Evolutionary conservation across 2,888 invertebrate genomes (phyloP).

Genomic region (Coleophora flavipennella): DNA sequence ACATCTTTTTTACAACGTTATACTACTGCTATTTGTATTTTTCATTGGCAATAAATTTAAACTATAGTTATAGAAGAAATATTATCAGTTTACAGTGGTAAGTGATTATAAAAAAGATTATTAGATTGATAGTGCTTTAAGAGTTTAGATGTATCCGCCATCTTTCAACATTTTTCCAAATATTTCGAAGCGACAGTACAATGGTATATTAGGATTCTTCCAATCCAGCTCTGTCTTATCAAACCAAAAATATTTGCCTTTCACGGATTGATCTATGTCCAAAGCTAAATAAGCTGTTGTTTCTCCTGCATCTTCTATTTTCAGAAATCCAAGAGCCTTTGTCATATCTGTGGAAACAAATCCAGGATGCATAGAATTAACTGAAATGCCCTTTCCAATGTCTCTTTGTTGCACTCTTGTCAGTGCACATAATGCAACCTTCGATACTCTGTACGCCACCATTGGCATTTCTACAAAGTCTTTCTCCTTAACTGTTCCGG

Average conservation of each 20-base stretch:
- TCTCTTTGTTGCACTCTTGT: not conserved
- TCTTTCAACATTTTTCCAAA: slow-evolving; percentile 9
- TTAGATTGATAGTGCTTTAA: too few relatives aligned
- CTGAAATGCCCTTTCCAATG: not conserved
- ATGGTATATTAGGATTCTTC: slow-evolving; percentile 11
- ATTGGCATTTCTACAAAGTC: slow-evolving; percentile 14
- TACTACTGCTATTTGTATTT: too few relatives aligned
- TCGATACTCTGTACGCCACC: not conserved
- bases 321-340: slow-evolving; percentile 12
- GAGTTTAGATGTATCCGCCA: not conserved
- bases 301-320: slow-evolving; percentile 16
- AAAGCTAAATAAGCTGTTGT: slow-evolving; percentile 21
- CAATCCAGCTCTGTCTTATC: slow-evolving; percentile 23
- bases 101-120: too few relatives aligned
- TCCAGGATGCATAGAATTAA: not conserved
- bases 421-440: not conserved
- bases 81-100: too few relatives aligned
- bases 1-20: too few relatives aligned
- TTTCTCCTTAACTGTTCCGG: slow-evolving; percentile 18
- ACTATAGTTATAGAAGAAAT: too few relatives aligned
- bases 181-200: slow-evolving; percentile 9
- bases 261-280: slow-evolving; percentile 21
- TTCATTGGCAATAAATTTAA: too few relatives aligned
- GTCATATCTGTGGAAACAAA: slow-evolving; percentile 3
- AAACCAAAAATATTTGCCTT: slow-evolving; percentile 23